A percentile compares a stretch with the other conserved stretches of the same genome.
Conservation (phyloP, 2,797 vertebrate species). For the Nyctibius grandis region DNA sequence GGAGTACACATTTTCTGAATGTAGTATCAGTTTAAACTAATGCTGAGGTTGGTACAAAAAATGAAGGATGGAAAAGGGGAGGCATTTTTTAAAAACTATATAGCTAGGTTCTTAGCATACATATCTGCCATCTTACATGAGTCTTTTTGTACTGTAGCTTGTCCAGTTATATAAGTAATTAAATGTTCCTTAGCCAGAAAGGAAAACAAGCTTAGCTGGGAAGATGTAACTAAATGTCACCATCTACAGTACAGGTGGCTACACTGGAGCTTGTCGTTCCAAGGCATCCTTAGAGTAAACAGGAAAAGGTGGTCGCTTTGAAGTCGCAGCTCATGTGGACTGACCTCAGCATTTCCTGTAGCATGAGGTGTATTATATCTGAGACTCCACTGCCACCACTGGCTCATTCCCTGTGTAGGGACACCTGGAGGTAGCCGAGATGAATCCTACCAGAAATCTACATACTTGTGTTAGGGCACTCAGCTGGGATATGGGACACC, state of each 20-base stretch:
- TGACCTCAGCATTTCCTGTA: not conserved
- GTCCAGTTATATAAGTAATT: not conserved
- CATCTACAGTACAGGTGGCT: not conserved
- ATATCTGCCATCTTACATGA: not conserved
- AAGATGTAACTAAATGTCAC: not conserved
- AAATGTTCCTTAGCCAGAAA: not conserved
- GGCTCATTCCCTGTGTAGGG: not conserved
- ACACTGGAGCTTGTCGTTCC: not conserved
- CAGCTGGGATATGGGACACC: not conserved
- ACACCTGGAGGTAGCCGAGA: not conserved
- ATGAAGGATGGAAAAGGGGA: not conserved
- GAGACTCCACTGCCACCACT: fast-evolving
- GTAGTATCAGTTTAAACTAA: not conserved
- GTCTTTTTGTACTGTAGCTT: not conserved
- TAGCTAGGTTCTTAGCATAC: not conserved
- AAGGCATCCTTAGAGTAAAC: not conserved
- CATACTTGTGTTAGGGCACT: fast-evolving
- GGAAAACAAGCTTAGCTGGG: not conserved
- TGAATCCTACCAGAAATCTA: not conserved
- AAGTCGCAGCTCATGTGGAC: not conserved
- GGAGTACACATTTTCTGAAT: not conserved
- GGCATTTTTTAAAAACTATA: not conserved
- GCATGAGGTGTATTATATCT: not conserved
- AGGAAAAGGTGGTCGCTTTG: not conserved
- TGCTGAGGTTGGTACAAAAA: not conserved